A percentile compares a stretch with the other conserved stretches of the same genome.
These are phyloP conservation scores for Nomada fucata DNA, from an alignment of 2,888 invertebrate genomes.

Conservation along the genomic window DNA sequence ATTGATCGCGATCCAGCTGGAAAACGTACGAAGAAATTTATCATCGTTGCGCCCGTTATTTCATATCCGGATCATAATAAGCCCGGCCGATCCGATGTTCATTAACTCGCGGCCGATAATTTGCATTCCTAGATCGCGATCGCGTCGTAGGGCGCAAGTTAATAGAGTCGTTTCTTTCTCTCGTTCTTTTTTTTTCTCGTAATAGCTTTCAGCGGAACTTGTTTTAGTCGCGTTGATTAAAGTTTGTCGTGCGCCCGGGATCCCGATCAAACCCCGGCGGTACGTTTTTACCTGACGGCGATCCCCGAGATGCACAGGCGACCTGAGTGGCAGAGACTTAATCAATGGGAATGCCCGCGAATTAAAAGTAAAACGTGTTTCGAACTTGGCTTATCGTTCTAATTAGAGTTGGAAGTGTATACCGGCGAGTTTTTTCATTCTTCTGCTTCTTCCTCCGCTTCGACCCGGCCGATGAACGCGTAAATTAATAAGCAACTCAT, in stretches of 20 bases:
- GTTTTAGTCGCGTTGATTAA: conserved; percentile 34
- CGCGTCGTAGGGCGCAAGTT: conserved; percentile 22
- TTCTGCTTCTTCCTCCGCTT: background rate
- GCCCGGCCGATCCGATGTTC: conserved; percentile 48
- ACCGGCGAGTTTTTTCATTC: background rate
- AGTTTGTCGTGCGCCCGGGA: conserved; percentile 17
- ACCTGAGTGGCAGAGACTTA: background rate
- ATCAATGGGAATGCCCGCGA: conserved; percentile 16
- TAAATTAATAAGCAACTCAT: conserved; percentile 36
- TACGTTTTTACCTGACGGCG: background rate
- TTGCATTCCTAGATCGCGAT: conserved; percentile 49
- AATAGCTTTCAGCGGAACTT: conserved; percentile 25
- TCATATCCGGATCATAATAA: conserved; percentile 59
- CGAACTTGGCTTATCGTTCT: conserved; percentile 4
- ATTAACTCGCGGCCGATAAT: conserved; percentile 42
- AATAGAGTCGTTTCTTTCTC: conserved; percentile 13
- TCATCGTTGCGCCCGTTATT: conserved; percentile 48
- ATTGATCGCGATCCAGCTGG: conserved; percentile 42
- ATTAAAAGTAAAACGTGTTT: conserved; percentile 47
- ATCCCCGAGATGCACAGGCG: background rate
- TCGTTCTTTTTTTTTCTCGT: background rate
- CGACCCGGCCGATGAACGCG: background rate
- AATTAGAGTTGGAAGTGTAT: conserved; percentile 32
- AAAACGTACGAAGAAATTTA: conserved; percentile 26
- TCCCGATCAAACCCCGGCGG: background rate